phyloP scores from a whole-genome alignment of 2,888 invertebrate genomes.

The Heteropelma amictum region DNA sequence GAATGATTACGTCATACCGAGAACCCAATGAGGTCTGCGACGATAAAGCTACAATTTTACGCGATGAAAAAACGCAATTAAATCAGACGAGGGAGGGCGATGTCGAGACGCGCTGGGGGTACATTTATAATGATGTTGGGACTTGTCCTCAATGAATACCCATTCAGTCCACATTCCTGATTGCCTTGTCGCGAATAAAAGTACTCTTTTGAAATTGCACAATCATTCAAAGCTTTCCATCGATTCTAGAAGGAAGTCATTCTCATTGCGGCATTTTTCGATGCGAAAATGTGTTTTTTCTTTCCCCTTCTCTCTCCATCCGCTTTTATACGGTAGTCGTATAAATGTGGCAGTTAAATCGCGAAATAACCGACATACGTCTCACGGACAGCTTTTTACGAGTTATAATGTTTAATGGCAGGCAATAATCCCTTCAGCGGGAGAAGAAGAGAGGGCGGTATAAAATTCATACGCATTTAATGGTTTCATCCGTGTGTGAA shows the following conservation, averaged over 20 bases:
- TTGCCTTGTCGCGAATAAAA: too few relatives aligned
- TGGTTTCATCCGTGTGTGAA: background rate
- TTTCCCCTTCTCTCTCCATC: background rate
- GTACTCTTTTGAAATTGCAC: too few relatives aligned
- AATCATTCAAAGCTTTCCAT: too few relatives aligned
- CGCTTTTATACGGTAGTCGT: constrained; percentile 1
- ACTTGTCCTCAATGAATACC: too few relatives aligned
- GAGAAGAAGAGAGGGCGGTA: background rate
- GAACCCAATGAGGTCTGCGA: constrained; percentile 16
- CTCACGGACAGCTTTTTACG: constrained; percentile 8
- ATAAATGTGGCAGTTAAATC: background rate
- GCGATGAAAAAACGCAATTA: background rate
- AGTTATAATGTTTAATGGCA: constrained; percentile 28
- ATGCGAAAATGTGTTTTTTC: background rate
- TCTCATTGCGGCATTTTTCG: background rate
- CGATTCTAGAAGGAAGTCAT: too few relatives aligned
- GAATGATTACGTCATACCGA: background rate
- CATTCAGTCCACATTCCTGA: too few relatives aligned
- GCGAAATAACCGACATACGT: background rate
- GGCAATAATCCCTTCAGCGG: background rate
- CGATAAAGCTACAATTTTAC: background rate
- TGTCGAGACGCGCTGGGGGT: too few relatives aligned
- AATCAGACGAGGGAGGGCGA: background rate
- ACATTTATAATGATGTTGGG: too few relatives aligned
- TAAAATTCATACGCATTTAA: background rate